phyloP scores from a whole-genome alignment of 2,797 vertebrate genomes.

The Alfaro cultratus region DNA sequence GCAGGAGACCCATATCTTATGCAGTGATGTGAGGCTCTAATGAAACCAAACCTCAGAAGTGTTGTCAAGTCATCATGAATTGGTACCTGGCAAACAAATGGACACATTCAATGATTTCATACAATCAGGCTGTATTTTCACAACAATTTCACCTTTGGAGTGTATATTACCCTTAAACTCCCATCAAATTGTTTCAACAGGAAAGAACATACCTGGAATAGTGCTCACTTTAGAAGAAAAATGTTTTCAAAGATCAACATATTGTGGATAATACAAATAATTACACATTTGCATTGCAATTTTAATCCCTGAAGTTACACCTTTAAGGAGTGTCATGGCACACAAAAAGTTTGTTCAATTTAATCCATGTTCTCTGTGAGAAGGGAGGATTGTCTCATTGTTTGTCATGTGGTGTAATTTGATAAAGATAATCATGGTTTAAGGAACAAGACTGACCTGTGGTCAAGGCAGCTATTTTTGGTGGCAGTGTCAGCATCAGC shows the following conservation, averaged over 20 bases:
- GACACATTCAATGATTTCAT: constrained; percentile 7
- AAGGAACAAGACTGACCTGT: constrained; percentile 30
- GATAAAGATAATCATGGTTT: constrained; percentile 11
- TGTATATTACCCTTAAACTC: constrained; percentile 18
- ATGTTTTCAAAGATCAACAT: constrained; percentile 35
- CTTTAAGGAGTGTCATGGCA: background rate
- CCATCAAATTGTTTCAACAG: constrained; percentile 24
- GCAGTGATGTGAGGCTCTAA: background rate
- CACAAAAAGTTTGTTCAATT: background rate
- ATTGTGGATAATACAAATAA: constrained; percentile 30
- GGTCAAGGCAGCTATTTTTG: constrained; percentile 48
- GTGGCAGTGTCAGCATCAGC: constrained; percentile 39
- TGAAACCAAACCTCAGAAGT: background rate
- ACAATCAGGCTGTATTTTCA: background rate
- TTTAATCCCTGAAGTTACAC: constrained; percentile 4
- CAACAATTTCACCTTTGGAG: constrained; percentile 29
- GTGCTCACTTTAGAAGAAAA: constrained; percentile 28
- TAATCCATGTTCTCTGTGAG: background rate
- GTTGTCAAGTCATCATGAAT: constrained; percentile 30
- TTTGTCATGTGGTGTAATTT: constrained; percentile 41
- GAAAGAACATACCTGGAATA: constrained; percentile 27
- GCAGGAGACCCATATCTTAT: background rate
- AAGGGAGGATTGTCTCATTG: background rate
- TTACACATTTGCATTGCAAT: constrained; percentile 30
- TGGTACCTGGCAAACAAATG: background rate